Base-by-base conservation (phyloP, 2,888 invertebrate species). In the Conchocele bisecta region DNA sequence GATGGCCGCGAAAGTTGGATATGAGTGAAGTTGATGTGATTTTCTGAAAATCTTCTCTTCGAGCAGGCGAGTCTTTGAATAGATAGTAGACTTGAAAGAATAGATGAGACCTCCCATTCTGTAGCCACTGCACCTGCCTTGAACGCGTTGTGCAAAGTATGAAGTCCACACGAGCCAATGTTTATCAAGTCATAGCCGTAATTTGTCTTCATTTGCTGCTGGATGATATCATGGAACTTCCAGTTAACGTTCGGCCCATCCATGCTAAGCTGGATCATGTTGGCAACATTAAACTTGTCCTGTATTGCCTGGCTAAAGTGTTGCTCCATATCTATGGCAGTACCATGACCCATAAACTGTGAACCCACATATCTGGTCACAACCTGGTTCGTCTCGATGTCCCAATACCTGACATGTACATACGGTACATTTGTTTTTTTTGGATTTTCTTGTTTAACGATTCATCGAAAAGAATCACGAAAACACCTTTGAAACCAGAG, bases 11-110 rank as follows among this genome's bases (percentile, higher is more conserved):
- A n/a, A n/a, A n/a, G n/a, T n/a, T n/a, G n/a, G n/a, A n/a, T n/a
- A n/a, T n/a, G n/a, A n/a, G n/a, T n/a, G 67, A 31, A 39, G 58
- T 76, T 9, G 60, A 57, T 7, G 83, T 74, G 31, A 65, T 44
- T 7, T 39, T 48, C 42, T 31, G 17, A 33, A 53, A 44, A 28
- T 53, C 42, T 39, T 53, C 53, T 24, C 53, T 31, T 44, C 51
- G 37, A 31, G 35, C 24, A 46, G 88, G 83, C 7, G 78, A 70
- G 59, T 88, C 80, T 54, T 88, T 83, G 53, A 88, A 88, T 6
- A 88, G 64, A 46, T 82, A 77, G 46, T 84, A 85, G 15, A n/a
- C n/a, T n/a, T n/a, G n/a, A n/a, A n/a, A n/a, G n/a, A n/a, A n/a
- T n/a, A n/a, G 37, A 35, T 13, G 37, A 35, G 37, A 35, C 15